A percentile compares a stretch with the other conserved stretches of the same genome.
Evolutionary conservation across 2,797 vertebrate genomes (phyloP).

Genomic region (Lutjanus campechanus): DNA sequence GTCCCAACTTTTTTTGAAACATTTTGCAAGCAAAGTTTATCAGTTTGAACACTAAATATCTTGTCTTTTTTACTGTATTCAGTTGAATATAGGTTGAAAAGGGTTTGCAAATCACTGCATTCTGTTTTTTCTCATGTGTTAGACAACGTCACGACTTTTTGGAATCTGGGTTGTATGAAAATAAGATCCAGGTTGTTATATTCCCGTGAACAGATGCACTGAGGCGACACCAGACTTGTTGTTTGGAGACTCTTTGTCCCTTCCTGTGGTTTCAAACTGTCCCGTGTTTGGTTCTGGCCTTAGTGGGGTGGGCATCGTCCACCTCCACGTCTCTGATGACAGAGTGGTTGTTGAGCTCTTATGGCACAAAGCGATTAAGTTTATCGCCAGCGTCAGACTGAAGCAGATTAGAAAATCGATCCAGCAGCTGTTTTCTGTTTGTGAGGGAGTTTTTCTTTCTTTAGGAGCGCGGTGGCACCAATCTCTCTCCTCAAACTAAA

Average conservation of each 20-base stretch:
- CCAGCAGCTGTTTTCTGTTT: not conserved
- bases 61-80: no score
- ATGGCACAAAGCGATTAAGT: slow-evolving; percentile 50
- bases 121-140: no score
- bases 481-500: not conserved
- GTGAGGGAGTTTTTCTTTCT: not conserved
- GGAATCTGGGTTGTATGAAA: not conserved
- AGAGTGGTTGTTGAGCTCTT: slow-evolving; percentile 30
- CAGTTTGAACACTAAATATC: no score
- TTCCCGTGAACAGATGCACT: not conserved
- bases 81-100: no score
- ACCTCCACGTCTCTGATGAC: slow-evolving; percentile 24
- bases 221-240: not conserved
- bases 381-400: slow-evolving; percentile 10
- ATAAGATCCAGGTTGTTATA: not conserved
- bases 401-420: slow-evolving; percentile 52
- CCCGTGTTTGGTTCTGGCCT: not conserved
- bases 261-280: not conserved
- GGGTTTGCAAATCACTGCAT: no score
- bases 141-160: no score
- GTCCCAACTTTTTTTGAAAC: no score
- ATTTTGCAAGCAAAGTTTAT: no score
- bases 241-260: not conserved
- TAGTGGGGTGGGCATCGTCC: not conserved
- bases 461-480: not conserved